phyloP scores from a whole-genome alignment of 2,797 vertebrate genomes.

The Dryobates pubescens region DNA sequence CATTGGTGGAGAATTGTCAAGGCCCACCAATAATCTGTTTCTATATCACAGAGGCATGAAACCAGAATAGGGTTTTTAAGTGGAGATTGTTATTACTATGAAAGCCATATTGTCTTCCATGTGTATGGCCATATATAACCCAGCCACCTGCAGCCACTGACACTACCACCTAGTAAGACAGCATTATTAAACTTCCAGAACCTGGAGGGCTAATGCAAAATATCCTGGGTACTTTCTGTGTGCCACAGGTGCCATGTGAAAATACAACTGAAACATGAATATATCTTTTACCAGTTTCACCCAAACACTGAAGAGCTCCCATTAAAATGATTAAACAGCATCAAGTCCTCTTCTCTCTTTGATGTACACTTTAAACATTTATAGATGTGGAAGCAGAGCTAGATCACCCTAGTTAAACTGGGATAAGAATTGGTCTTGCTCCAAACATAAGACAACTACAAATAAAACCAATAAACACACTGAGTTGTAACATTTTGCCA shows the following conservation, averaged over 20 bases:
- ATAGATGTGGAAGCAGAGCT: neutral
- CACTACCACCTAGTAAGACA: neutral
- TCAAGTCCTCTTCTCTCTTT: neutral
- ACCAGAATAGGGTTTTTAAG: neutral
- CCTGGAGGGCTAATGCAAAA: neutral
- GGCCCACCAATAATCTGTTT: neutral
- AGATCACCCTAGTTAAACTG: constrained; percentile 5
- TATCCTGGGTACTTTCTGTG: neutral
- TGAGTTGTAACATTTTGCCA: neutral
- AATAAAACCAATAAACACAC: constrained; percentile 11
- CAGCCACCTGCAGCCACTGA: neutral
- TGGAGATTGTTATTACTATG: neutral
- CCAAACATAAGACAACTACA: neutral
- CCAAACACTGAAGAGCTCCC: neutral
- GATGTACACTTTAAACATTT: constrained; percentile 29
- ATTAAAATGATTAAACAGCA: neutral
- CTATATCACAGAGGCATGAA: neutral
- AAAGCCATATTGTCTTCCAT: neutral
- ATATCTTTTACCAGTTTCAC: neutral
- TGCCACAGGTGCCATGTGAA: neutral
- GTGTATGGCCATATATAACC: neutral
- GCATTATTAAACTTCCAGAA: neutral
- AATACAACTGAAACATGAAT: neutral
- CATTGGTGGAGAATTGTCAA: neutral
- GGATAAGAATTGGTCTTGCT: neutral